A percentile compares a stretch with the other conserved stretches of the same genome.
Evolutionary conservation across 2,113 vertebrate genomes (phyloP).

Genomic region (Elephas maximus): DNA sequence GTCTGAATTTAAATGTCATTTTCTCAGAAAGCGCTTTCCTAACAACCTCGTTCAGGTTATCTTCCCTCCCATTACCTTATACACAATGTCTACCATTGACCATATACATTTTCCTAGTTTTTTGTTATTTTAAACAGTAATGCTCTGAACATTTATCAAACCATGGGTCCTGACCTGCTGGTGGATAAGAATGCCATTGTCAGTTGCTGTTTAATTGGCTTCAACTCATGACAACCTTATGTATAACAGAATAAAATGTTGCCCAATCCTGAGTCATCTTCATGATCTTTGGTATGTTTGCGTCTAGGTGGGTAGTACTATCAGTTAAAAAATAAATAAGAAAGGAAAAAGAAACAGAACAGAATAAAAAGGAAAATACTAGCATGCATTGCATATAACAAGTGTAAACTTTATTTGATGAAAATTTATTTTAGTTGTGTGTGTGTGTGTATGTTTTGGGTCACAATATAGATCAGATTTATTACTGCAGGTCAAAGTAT

Average conservation of each 20-base stretch:
- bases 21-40: slow-evolving; percentile 48
- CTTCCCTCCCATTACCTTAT: background rate
- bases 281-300: background rate
- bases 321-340: background rate
- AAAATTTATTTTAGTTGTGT: slow-evolving; percentile 44
- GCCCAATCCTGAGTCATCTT: background rate
- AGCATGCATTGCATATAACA: background rate
- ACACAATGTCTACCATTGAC: background rate
- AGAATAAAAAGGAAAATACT: background rate
- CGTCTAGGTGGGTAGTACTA: background rate
- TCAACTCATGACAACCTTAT: background rate
- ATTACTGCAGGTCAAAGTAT: slow-evolving; percentile 17
- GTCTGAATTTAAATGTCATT: slow-evolving; percentile 58
- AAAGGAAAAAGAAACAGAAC: background rate
- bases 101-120: slow-evolving; percentile 12
- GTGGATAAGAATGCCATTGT: background rate
- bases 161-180: background rate
- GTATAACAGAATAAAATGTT: background rate
- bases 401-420: background rate
- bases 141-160: slow-evolving; percentile 42
- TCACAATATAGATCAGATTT: slow-evolving; percentile 53
- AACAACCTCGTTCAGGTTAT: slow-evolving; percentile 1
- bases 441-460: background rate
- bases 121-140: slow-evolving; percentile 38
- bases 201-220: background rate